Base-by-base conservation (phyloP, 2,888 invertebrate genomes). In the Epiblema foenella region DNA sequence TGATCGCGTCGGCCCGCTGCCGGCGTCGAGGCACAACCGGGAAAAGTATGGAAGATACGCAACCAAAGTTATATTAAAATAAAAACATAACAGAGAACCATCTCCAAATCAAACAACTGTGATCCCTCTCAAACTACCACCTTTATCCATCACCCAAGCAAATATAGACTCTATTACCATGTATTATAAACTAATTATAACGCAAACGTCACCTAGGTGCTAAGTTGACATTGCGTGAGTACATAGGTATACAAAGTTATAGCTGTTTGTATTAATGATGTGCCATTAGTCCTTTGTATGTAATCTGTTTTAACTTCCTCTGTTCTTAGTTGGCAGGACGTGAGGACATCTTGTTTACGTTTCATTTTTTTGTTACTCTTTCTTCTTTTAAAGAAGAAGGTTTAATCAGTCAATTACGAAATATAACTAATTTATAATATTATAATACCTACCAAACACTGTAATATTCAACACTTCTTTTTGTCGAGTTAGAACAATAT, bases 151-250 rank as follows among this genome's bases (percentile, higher is more conserved):
- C 18, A 33, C 18, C 46, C 29, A 20, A 58, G 15, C 15, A 66
- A 66, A 66, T 33, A 12, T 37, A 9, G n/a, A 18, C 29, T 20
- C n/a, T 57, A 57, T 57, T 46, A 57, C 18, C 49, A 49, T 0
- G 49, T 0, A 0, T 33, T 58, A 57, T 8, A 11, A 18, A 17
- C 46, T 49, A 57, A 33, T 29, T 0, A 1, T 18, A 29, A 10
- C 5, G 66, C 57, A 57, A 29, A 29, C 46, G 7, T 33, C 57
- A 58, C 33, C 37, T 57, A 66, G 57, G 46, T 57, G 57, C 10
- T 9, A 46, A 58, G 66, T 66, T 66, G 56, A 66, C 56, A 66
- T 15, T 46, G n/a, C 46, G 46, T 66, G 57, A 66, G 46, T 46
- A 46, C 29, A 42, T 65, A 56, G 29, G 56, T 46, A 56, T 46